Conservation (phyloP, 53 echinoderm and acorn worm species). For the Luidia sarsii region DNA sequence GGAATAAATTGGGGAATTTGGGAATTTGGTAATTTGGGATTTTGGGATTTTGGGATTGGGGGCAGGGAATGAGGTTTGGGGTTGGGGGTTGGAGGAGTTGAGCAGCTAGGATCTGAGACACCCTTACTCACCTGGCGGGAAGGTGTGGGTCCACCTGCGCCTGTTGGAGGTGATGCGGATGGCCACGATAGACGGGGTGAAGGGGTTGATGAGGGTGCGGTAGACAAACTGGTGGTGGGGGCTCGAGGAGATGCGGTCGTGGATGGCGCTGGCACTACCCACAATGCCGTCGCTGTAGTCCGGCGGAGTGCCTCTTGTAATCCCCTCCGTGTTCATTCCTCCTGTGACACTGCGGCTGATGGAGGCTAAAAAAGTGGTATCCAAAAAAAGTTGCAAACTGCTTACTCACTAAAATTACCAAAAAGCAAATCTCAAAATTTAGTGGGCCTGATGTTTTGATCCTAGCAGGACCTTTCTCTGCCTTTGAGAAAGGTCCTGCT, state of each 20-base stretch:
- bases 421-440: too few species aligned
- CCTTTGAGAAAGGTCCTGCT: too few species aligned
- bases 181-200: conserved; percentile 64
- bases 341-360: conserved; percentile 36
- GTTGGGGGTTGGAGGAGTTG: too few species aligned
- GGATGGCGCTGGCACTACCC: conserved; percentile 77
- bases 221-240: conserved; percentile 53
- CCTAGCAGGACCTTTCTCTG: too few species aligned
- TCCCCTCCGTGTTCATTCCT: neutral
- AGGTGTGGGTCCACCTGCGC: conserved; percentile 92
- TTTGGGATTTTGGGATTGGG: too few species aligned
- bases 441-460: too few species aligned
- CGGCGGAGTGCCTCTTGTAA: neutral
- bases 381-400: too few species aligned
- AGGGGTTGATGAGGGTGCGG: conserved; percentile 82
- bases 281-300: conserved; percentile 47
- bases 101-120: too few species aligned
- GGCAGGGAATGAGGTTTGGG: too few species aligned
- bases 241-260: conserved; percentile 38
- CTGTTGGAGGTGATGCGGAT: conserved; percentile 81
- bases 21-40: too few species aligned
- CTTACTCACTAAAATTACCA: neutral
- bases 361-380: neutral
- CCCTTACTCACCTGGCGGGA: conserved; percentile 89
- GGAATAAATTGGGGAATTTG: too few species aligned